A percentile compares a stretch with the other conserved stretches of the same genome.
Conservation (phyloP, 2,797 vertebrate species). For the Gadopsis marmoratus region DNA sequence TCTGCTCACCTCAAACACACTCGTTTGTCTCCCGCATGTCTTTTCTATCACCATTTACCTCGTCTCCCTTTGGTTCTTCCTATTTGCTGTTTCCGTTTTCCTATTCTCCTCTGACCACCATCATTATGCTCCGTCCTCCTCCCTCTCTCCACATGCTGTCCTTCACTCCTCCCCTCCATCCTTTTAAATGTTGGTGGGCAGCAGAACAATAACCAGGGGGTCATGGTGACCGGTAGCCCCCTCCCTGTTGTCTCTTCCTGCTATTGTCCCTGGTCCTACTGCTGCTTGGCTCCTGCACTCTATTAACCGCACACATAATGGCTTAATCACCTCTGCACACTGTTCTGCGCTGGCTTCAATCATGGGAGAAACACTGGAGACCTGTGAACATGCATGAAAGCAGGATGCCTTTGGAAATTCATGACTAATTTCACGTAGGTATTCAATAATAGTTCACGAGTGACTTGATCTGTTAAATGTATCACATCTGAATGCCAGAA, state of each 20-base stretch:
- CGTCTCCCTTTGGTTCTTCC: constrained; percentile 46
- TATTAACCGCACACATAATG: constrained; percentile 66
- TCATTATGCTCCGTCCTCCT: constrained; percentile 31
- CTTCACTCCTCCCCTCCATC: constrained; percentile 71
- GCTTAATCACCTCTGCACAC: constrained; percentile 52
- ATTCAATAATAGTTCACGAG: constrained; percentile 24
- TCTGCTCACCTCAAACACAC: constrained; percentile 13
- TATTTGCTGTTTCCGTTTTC: constrained; percentile 86
- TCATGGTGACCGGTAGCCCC: constrained; percentile 89
- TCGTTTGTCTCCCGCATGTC: constrained; percentile 12
- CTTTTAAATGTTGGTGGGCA: constrained; percentile 76
- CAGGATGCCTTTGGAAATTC: constrained; percentile 42
- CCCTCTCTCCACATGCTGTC: constrained; percentile 45
- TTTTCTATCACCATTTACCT: constrained; percentile 35
- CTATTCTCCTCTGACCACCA: constrained; percentile 45
- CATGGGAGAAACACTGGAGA: constrained; percentile 45
- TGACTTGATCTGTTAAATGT: constrained; percentile 6
- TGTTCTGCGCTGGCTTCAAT: constrained; percentile 31
- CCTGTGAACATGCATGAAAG: constrained; percentile 47
- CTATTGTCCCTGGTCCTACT: constrained; percentile 88
- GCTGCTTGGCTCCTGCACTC: constrained; percentile 72
- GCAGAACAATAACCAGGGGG: constrained; percentile 92
- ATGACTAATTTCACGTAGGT: constrained; percentile 24
- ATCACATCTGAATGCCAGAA: constrained; percentile 15
- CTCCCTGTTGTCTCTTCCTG: constrained; percentile 95